A percentile compares a stretch with the other conserved stretches of the same genome.
These are phyloP conservation scores for Macroramphosus scolopax DNA, from an alignment of 2,797 vertebrate species.

Conservation along the genomic window DNA sequence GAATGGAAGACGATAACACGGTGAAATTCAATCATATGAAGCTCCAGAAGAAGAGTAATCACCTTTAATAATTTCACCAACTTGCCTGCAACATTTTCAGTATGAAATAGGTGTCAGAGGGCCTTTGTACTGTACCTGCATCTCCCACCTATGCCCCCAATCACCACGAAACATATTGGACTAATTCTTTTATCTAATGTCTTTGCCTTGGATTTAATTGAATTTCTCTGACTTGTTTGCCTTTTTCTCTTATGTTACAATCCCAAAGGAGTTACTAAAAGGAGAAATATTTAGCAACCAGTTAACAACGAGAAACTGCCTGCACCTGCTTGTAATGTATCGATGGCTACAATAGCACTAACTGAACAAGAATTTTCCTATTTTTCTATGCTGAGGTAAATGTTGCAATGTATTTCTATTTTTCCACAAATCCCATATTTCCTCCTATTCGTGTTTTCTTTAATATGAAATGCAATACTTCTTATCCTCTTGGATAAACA, in stretches of 20 bases:
- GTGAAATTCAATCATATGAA: slow-evolving; percentile 45
- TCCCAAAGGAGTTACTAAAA: slow-evolving; percentile 16
- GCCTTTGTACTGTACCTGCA: slow-evolving; percentile 44
- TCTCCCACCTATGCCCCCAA: slow-evolving; percentile 22
- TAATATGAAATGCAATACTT: slow-evolving; percentile 74
- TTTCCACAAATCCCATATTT: slow-evolving; percentile 38
- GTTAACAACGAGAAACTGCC: slow-evolving; percentile 22
- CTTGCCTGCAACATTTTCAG: slow-evolving; percentile 37
- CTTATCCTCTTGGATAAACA: slow-evolving; percentile 67
- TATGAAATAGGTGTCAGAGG: slow-evolving; percentile 37
- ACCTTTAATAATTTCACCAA: slow-evolving; percentile 28
- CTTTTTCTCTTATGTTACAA: slow-evolving; percentile 7
- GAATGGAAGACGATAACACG: slow-evolving; percentile 33
- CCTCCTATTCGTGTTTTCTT: slow-evolving; percentile 26
- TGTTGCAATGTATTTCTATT: slow-evolving; percentile 56
- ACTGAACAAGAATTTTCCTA: slow-evolving; percentile 55
- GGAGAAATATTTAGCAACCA: slow-evolving; percentile 15
- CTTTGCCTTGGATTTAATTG: slow-evolving; percentile 26
- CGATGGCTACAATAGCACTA: slow-evolving; percentile 28
- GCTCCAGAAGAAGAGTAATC: slow-evolving; percentile 40
- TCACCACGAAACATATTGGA: slow-evolving; percentile 22
- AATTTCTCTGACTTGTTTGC: no score
- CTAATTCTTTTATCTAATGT: slow-evolving; percentile 21
- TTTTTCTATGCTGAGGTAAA: slow-evolving; percentile 65
- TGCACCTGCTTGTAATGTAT: slow-evolving; percentile 50